Base-by-base conservation (phyloP, 2,113 vertebrate species). In the Regulus satrapa region DNA sequence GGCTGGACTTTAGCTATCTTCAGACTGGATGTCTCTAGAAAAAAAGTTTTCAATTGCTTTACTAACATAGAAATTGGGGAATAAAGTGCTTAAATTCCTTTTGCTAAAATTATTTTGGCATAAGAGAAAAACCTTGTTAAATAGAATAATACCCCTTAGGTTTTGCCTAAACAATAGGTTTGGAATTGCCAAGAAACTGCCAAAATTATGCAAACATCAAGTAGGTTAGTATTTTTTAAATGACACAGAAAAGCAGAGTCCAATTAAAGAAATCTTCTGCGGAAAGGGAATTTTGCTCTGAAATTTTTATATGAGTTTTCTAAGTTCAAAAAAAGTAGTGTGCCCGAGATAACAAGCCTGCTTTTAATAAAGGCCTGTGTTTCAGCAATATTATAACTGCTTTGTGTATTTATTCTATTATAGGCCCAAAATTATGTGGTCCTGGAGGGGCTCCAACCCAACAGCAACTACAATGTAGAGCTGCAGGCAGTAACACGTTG, bases 401-500 rank as follows among this genome's bases (percentile, higher is more conserved):
- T 78, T 43, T 86, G 38, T 77, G 7, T 80, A 49, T 76, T 61
- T 97, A 48, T 92, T 96, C 32, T 10, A 9, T 91, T 88, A 40
- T 79, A 99, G 99, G 98, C 98, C 43, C 98, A 98, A 78, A 98
- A 92, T 95, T 98, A 97, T 48, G 98, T 99, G 96, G 97, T 98
- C 28, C 97, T 99, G 97, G 99, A 99, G 49, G 97, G 97, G 8
- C 99, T 99, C 58, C 98, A 98, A 14, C 98, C 98, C 13, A 99
- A 98, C 97, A 97, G 95, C 95, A 98, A 98, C 75, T 99, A 99
- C 96, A 98, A 98, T 1, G 98, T 99, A 91, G 99, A 99, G 96
- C 95, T 99, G 56, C 99, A 99, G 96, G 99, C 99, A 34, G 94
- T 99, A 85, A 98, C 98, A 2, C 99, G 99, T 40, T 99, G 99